A percentile compares a stretch with the other conserved stretches of the same genome.
These are phyloP conservation scores for Chrysocyon brachyurus DNA, from an alignment of 2,797 vertebrate species.

Conservation along the genomic window DNA sequence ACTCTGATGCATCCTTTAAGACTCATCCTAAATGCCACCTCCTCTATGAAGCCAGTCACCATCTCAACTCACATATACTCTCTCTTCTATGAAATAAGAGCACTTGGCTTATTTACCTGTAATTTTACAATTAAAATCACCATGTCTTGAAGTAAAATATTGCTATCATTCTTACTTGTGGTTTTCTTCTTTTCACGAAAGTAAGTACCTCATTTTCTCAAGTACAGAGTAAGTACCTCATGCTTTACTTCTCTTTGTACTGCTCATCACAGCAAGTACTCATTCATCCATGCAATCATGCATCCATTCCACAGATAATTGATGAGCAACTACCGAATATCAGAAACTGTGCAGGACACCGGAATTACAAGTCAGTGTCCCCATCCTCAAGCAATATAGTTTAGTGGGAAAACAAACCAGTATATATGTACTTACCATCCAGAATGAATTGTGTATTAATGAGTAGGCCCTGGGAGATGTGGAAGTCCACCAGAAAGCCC, in stretches of 20 bases:
- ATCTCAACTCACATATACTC: neutral
- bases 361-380: neutral
- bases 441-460: neutral
- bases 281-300: neutral
- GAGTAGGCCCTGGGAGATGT: too few species aligned
- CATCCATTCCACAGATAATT: neutral
- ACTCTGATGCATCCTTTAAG: neutral
- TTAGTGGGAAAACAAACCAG: neutral
- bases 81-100: neutral
- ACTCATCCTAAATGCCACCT: neutral
- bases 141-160: neutral
- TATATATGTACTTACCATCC: neutral
- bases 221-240: too few species aligned
- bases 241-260: neutral
- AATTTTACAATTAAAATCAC: neutral
- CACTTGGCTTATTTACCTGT: neutral
- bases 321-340: neutral
- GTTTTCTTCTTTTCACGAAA: neutral
- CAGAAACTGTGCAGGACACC: neutral
- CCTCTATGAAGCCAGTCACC: neutral
- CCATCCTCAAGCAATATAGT: fast-evolving
- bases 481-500: neutral
- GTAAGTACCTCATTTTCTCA: neutral
- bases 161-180: neutral
- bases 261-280: too few species aligned